A percentile compares a stretch with the other conserved stretches of the same genome.
These are phyloP conservation scores for Lates japonicus DNA, from an alignment of 2,797 vertebrate species.

Conservation along the genomic window DNA sequence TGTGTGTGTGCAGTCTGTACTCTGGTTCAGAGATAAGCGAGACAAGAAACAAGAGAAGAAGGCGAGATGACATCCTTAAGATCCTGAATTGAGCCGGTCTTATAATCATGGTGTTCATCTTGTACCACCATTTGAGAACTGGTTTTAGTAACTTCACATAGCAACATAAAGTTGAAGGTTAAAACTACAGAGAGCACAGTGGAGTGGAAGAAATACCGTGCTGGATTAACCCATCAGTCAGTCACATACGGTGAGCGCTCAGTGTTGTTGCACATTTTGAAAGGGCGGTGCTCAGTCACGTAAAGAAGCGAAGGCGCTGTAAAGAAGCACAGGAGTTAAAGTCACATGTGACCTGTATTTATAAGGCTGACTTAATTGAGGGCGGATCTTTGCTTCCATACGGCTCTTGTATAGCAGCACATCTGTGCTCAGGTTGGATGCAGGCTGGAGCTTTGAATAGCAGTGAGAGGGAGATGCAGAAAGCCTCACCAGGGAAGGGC, in stretches of 20 bases:
- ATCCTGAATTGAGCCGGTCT: no score
- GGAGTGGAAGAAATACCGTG: not conserved
- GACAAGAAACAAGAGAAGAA: not conserved
- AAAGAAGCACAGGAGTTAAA: no score
- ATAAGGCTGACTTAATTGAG: slow-evolving; percentile 8
- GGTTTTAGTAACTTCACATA: no score
- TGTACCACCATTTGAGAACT: no score
- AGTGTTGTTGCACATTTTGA: no score
- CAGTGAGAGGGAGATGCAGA: slow-evolving; percentile 3
- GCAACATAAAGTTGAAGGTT: not conserved
- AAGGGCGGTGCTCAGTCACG: no score
- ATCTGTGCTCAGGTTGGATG: not conserved
- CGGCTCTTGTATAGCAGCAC: slow-evolving; percentile 25
- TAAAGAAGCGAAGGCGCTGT: no score
- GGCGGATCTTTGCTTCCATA: not conserved
- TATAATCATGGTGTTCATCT: no score
- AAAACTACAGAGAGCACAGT: not conserved
- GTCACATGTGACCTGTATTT: slow-evolving; percentile 32
- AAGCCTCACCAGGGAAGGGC: slow-evolving; percentile 35
- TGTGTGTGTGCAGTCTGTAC: no score
- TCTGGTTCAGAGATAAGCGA: not conserved
- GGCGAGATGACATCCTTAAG: no score
- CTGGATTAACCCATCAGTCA: no score
- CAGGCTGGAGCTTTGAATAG: slow-evolving; percentile 17
- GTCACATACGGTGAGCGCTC: no score